Conservation (phyloP, 2,888 invertebrate genomes). For the Lepeophtheirus nordmannii region DNA sequence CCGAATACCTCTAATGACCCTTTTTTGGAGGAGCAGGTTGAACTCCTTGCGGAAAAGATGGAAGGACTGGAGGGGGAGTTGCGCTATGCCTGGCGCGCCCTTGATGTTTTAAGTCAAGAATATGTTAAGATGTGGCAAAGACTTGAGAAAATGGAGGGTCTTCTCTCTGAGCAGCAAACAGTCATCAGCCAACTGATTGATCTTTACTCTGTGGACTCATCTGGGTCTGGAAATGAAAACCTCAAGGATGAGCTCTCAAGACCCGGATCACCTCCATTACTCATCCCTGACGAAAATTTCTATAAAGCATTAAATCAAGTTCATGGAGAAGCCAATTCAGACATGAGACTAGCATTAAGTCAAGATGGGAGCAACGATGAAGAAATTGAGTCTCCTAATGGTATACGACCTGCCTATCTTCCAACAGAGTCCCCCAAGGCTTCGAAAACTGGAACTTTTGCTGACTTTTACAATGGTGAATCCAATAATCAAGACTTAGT, state of each 20-base stretch:
- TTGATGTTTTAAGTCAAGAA: constrained; percentile 74
- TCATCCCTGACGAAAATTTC: constrained; percentile 22
- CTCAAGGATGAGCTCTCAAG: constrained; percentile 25
- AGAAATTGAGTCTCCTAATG: background rate
- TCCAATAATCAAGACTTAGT: background rate
- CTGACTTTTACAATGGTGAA: constrained; percentile 12
- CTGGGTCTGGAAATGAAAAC: constrained; percentile 26
- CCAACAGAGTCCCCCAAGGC: background rate
- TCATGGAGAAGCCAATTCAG: constrained; percentile 20
- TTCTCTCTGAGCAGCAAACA: constrained; percentile 71
- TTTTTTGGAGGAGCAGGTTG: constrained; percentile 78
- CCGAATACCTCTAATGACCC: constrained; percentile 29
- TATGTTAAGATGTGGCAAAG: constrained; percentile 88
- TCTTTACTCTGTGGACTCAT: constrained; percentile 44
- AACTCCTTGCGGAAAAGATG: constrained; percentile 66
- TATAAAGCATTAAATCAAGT: constrained; percentile 24
- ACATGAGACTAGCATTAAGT: constrained; percentile 16
- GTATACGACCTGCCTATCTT: background rate
- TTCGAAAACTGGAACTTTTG: constrained; percentile 5
- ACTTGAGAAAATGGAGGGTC: constrained; percentile 67
- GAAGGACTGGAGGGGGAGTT: constrained; percentile 76
- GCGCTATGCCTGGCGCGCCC: constrained; percentile 78
- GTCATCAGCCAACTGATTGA: constrained; percentile 73
- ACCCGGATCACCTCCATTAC: constrained; percentile 34
- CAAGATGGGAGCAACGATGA: background rate